Base-by-base conservation (phyloP, 2,797 vertebrate genomes). In the Tinamus major region DNA sequence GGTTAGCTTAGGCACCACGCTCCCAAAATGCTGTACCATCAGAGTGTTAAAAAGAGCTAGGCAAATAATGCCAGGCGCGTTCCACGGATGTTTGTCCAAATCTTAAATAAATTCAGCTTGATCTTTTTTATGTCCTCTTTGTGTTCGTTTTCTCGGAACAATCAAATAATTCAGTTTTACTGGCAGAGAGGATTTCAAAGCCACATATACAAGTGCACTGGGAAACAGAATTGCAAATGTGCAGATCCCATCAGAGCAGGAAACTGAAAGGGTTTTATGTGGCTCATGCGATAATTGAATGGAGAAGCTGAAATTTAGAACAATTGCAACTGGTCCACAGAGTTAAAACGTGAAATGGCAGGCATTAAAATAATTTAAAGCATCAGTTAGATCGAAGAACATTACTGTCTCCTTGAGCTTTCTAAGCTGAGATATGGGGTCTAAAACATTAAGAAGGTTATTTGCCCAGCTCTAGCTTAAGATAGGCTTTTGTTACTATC, bases 71-170 rank as follows among this genome's bases (percentile, higher is more conserved):
- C 61, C 89, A 35, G 55, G 29, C 79, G 26, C 4, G 1, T 86
- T 92, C 51, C 9, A 15, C 24, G 35, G 49, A 48, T 19, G 2
- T 74, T 88, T 79, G 65, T 64, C 79, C 85, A 88, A 77, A 82
- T 77, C 53, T 92, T 81, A 89, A 94, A 81, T 88, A 94, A 94
- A 93, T 21, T 77, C 91, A 68, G 37, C 61, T 86, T 90, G 68
- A 78, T 92, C 24, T 70, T 91, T 44, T 90, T 88, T 79, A 53
- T 91, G 77, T 92, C 79, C 83, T 14, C 24, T 81, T 92, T 88
- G 70, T 79, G 56, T 88, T 92, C 0, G 0, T 92, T 90, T 95
- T 90, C 94, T 89, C 1, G 3, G 79, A 96, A 92, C 48, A 91
- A 41, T 70, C 39, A 91, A 93, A 82, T 72, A 82, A 76, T 76